Percentiles rank a stretch among this genome's conserved stretches.
phyloP scores from a whole-genome alignment of 2,113 vertebrate genomes.

The Hypomesus transpacificus region DNA sequence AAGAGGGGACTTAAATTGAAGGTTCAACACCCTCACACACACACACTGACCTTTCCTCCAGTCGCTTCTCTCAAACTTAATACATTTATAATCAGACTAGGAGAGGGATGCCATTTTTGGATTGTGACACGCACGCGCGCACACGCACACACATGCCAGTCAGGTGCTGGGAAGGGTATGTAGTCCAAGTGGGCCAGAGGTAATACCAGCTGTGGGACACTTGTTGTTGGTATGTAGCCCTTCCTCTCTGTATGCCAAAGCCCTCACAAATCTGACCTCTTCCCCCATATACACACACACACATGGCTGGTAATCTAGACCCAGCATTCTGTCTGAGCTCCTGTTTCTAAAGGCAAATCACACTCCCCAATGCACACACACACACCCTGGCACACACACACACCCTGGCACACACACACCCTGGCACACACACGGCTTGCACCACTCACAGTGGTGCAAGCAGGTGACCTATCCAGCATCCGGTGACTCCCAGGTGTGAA shows the following conservation, averaged over 20 bases:
- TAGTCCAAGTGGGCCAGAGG: not conserved
- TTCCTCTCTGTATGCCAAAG: not conserved
- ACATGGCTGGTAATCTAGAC: conserved; percentile 8
- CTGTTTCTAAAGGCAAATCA: no score
- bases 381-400: no score
- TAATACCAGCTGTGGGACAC: not conserved
- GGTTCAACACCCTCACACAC: not conserved
- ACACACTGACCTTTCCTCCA: conserved; percentile 42
- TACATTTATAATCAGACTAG: conserved; percentile 35
- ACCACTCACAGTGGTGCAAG: no score
- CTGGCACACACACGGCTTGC: no score
- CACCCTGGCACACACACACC: no score
- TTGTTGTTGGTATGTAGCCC: not conserved
- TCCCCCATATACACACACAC: not conserved
- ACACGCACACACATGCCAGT: not conserved
- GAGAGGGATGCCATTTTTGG: conserved; percentile 1
- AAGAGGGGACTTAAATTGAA: not conserved
- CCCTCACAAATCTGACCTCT: not conserved
- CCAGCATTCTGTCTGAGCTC: not conserved
- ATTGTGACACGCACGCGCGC: not conserved
- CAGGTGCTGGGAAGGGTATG: not conserved
- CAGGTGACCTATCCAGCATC: no score
- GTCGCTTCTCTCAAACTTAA: conserved; percentile 37
- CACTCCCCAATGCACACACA: no score
- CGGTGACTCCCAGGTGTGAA: no score